Percentiles rank a stretch among this genome's conserved stretches.
Evolutionary conservation across 2,888 invertebrate genomes (phyloP).

Genomic region (Lepidonotus clava): DNA sequence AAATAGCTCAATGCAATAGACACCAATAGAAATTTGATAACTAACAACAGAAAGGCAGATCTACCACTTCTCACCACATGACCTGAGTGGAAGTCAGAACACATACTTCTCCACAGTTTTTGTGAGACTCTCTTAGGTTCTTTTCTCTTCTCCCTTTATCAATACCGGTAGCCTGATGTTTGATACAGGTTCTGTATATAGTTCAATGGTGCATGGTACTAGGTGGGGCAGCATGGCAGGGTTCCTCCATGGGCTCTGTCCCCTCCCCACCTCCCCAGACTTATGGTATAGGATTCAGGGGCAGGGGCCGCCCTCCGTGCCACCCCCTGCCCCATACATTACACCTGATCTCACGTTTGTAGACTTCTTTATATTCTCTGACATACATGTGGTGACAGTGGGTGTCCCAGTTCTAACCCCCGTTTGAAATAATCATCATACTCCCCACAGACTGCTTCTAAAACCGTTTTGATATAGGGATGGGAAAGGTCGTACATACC

Average conservation of each 20-base stretch:
- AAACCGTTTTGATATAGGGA: not conserved
- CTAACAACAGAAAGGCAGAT: not conserved
- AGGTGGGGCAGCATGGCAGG: too few relatives aligned
- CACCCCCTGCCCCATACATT: not conserved
- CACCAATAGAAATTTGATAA: not conserved
- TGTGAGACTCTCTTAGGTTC: too few relatives aligned
- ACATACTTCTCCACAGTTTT: too few relatives aligned
- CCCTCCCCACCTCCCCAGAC: too few relatives aligned
- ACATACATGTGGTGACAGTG: constrained; percentile 21
- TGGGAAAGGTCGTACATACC: constrained; percentile 9
- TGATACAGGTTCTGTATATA: too few relatives aligned
- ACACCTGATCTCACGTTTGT: not conserved
- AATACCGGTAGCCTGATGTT: too few relatives aligned
- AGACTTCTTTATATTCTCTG: not conserved
- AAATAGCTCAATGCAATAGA: constrained; percentile 25
- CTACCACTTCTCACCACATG: not conserved
- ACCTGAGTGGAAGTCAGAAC: too few relatives aligned
- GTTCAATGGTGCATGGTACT: too few relatives aligned
- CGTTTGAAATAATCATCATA: not conserved
- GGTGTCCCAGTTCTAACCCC: not conserved
- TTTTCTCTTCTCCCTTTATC: too few relatives aligned
- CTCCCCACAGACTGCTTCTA: constrained; percentile 15
- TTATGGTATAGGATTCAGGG: too few relatives aligned
- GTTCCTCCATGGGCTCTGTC: too few relatives aligned
- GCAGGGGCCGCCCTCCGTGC: too few relatives aligned